Base-by-base conservation (phyloP, 2,797 vertebrate species). In the Tiaroga cobitis region DNA sequence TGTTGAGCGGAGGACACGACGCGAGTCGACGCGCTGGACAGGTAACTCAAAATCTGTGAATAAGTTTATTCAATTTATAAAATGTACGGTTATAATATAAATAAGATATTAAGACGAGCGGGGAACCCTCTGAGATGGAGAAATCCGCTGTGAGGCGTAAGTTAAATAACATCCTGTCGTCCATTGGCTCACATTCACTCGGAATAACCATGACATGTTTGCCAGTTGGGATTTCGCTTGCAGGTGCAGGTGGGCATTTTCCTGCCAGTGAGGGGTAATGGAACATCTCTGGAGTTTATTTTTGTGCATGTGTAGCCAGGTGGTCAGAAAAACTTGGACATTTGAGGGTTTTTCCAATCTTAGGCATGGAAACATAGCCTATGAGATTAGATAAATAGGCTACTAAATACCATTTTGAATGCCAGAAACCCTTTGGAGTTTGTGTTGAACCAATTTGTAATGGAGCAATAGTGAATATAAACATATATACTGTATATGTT, bases 161-260 rank as follows among this genome's bases (percentile, higher is more conserved):
- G 29, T 29, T 29, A 81, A 84, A 81, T 70, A 70, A 11, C 32
- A 67, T 24, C 18, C n/a, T 46, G 21, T 80, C 29, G 2, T 80
- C 65, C 24, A 9, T 6, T 87, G 86, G 79, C 79, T 49, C 51
- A 9, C 18, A 63, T 87, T 81, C 65, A 43, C 65, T 73, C 61
- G 16, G 43, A 77, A 56, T 63, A 78, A 41, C 63, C 51, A 3
- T 84, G 41, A 10, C 43, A 65, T 69, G 72, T 56, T 46, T 77
- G 68, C 73, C 86, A 78, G 59, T 3, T 65, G 79, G 75, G 65
- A 73, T 85, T 85, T 78, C 59, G 34, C 63, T 21, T 7, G n/a
- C 59, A 77, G 69, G 46, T 15, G n/a, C 59, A 77, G 69, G 37
- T 49, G 79, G 78, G 72, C 51, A 85, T 85, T 85, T 85, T 82